phyloP scores from a whole-genome alignment of 2,797 vertebrate genomes.

The Podargus strigoides region DNA sequence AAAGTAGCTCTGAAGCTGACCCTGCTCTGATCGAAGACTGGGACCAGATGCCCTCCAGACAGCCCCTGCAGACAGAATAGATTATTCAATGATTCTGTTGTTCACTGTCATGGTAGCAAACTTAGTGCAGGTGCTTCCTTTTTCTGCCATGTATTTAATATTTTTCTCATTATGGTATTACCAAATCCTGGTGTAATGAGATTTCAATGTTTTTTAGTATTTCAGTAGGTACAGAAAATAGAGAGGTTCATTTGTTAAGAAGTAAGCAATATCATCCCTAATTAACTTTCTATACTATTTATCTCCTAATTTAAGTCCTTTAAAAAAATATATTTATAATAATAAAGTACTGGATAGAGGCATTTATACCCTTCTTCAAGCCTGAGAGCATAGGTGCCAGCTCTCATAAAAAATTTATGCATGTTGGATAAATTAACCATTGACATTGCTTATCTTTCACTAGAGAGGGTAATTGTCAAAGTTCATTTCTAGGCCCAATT shows the following conservation, averaged over 20 bases:
- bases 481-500: neutral
- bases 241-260: neutral
- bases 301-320: neutral
- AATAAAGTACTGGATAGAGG: neutral
- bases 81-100: conserved; percentile 11
- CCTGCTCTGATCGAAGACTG: neutral
- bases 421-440: neutral
- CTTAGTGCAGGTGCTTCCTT: conserved; percentile 39
- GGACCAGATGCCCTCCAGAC: conserved; percentile 45
- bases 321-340: neutral
- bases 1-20: neutral
- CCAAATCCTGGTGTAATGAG: neutral
- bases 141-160: conserved; percentile 24
- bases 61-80: neutral
- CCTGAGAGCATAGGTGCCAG: neutral
- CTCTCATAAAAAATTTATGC: neutral
- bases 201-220: conserved; percentile 9
- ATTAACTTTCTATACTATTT: conserved; percentile 1
- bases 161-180: conserved; percentile 31
- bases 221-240: conserved; percentile 24
- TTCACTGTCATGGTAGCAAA: conserved; percentile 54
- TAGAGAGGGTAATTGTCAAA: neutral
- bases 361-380: neutral
- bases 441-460: neutral
- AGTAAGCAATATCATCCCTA: neutral